Conservation (phyloP, 2,113 vertebrate genomes). For the Athene cunicularia region DNA sequence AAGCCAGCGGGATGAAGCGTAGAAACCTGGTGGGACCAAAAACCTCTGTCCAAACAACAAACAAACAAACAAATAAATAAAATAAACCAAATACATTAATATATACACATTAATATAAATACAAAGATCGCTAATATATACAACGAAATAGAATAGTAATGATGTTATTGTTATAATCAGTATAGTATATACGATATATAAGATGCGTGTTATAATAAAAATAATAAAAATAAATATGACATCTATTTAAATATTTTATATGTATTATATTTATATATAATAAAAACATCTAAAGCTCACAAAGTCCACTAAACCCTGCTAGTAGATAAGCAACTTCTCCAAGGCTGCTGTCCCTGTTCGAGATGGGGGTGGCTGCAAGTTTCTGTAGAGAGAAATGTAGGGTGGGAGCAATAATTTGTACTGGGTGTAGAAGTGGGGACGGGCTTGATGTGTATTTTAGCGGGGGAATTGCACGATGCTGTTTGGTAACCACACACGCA, state of each 20-base stretch:
- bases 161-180: no score
- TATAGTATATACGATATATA: no score
- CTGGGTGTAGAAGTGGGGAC: neutral
- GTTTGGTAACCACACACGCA: neutral
- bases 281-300: neutral
- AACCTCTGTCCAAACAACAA: neutral
- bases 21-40: neutral
- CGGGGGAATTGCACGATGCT: neutral
- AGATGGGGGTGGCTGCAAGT: no score
- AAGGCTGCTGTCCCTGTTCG: neutral
- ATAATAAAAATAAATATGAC: neutral
- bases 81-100: neutral
- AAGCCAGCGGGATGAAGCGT: accelerated
- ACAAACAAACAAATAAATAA: neutral
- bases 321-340: neutral
- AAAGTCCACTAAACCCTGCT: neutral
- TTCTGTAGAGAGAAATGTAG: neutral
- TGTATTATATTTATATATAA: neutral
- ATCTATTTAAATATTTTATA: neutral
- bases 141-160: no score
- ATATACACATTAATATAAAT: no score
- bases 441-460: neutral
- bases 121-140: no score
- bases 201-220: no score
- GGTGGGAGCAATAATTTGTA: neutral